A percentile compares a stretch with the other conserved stretches of the same genome.
phyloP scores from a whole-genome alignment of 2,113 vertebrate genomes.

The Paracanthobrama guichenoti region DNA sequence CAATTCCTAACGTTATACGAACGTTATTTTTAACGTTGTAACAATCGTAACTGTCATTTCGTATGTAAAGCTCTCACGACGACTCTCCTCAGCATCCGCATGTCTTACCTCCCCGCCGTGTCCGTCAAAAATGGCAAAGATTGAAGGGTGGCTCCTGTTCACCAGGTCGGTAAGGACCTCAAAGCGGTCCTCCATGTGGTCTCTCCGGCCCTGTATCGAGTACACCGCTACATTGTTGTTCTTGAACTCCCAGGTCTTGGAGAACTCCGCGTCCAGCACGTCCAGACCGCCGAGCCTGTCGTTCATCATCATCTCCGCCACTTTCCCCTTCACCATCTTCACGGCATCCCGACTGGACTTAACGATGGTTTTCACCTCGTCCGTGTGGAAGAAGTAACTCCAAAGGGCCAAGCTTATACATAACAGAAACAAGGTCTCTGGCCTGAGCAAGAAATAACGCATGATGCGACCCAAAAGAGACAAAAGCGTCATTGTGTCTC shows the following conservation, averaged over 20 bases:
- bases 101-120: constrained; percentile 95
- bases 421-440: constrained; percentile 96
- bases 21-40: neutral
- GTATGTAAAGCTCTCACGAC: neutral
- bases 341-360: constrained; percentile 98
- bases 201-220: constrained; percentile 96
- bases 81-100: neutral
- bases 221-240: constrained; percentile 95
- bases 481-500: constrained; percentile 99
- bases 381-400: constrained; percentile 99
- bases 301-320: constrained; percentile 99
- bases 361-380: constrained; percentile 99
- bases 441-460: constrained; percentile 99
- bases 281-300: constrained; percentile 91
- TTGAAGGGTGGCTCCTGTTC: constrained; percentile 96
- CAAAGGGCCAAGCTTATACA: constrained; percentile 98
- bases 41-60: neutral
- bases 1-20: neutral
- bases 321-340: constrained; percentile 99
- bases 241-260: constrained; percentile 98
- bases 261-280: constrained; percentile 93
- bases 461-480: constrained; percentile 99
- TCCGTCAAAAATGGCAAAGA: constrained; percentile 98
- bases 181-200: constrained; percentile 99
- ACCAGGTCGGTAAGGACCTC: constrained; percentile 90